Percentiles rank a stretch among this genome's conserved stretches.
These are phyloP conservation scores for Nephrotoma guestfalica DNA, from an alignment of 2,888 invertebrate species.

Conservation along the genomic window DNA sequence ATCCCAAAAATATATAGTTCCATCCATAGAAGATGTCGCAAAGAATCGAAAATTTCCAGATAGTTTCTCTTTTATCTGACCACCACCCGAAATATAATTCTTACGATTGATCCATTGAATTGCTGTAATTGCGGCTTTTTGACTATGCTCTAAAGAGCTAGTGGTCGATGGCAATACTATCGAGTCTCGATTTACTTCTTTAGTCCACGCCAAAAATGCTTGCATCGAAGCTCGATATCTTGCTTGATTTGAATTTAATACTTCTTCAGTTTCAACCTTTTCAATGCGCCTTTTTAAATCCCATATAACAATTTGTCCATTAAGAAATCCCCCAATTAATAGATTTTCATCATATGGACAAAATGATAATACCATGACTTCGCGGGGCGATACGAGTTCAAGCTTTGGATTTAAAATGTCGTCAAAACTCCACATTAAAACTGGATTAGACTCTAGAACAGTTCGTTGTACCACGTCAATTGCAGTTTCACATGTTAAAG, in stretches of 20 bases:
- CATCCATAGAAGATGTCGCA: conserved; percentile 49
- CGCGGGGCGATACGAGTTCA: conserved; percentile 49
- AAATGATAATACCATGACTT: conserved; percentile 48
- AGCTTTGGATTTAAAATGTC: conserved; percentile 56
- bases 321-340: conserved; percentile 53
- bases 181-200: conserved; percentile 40
- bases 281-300: conserved; percentile 48
- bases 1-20: conserved; percentile 56
- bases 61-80: conserved; percentile 34
- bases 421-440: conserved; percentile 59
- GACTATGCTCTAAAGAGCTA: conserved; percentile 46
- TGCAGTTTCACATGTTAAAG: conserved; percentile 17
- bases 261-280: conserved; percentile 44
- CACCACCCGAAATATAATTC: conserved; percentile 42
- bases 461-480: conserved; percentile 39
- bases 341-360: conserved; percentile 55
- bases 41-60: conserved; percentile 41
- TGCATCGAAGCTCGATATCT: conserved; percentile 45
- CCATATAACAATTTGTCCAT: conserved; percentile 59
- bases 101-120: conserved; percentile 56
- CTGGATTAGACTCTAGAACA: conserved; percentile 46
- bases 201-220: conserved; percentile 54
- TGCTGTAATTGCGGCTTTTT: conserved; percentile 44
- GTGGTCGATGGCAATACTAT: conserved; percentile 43
- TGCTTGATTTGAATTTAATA: conserved; percentile 45